phyloP scores from a whole-genome alignment of 2,888 invertebrate genomes.

The Campaea margaritaria region DNA sequence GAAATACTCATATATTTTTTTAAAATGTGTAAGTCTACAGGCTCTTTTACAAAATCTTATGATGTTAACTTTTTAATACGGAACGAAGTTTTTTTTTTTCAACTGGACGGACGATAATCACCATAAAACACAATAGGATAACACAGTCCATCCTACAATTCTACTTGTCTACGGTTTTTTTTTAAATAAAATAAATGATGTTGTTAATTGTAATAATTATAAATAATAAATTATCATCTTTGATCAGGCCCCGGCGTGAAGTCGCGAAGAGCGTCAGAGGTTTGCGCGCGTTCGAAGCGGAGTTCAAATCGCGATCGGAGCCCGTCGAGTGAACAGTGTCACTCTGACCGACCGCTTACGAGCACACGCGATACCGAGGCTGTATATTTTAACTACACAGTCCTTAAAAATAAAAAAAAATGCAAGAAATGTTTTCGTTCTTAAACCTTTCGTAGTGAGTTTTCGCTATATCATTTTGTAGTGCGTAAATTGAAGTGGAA shows the following conservation, averaged over 20 bases:
- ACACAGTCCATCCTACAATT: background rate
- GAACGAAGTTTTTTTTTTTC: no score
- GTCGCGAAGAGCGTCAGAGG: constrained; percentile 39
- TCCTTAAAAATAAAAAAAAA: constrained; percentile 5
- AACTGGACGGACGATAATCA: no score
- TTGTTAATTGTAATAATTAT: background rate
- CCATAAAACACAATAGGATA: no score
- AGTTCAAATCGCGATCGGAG: constrained; percentile 53
- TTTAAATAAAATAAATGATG: background rate
- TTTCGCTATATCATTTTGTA: constrained; percentile 6
- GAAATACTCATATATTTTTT: no score
- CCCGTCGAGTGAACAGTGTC: constrained; percentile 54
- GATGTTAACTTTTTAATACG: no score
- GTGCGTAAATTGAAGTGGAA: constrained; percentile 14
- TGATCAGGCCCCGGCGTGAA: constrained; percentile 13
- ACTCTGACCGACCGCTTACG: constrained; percentile 42
- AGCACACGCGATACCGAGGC: constrained; percentile 18
- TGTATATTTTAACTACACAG: background rate
- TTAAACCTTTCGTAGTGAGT: background rate
- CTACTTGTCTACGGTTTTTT: background rate
- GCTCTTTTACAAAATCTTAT: no score
- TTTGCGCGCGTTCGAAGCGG: constrained; percentile 49
- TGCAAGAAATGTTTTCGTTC: background rate
- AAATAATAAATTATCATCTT: background rate
- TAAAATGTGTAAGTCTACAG: no score